Evolutionary conservation across 2,888 invertebrate species (phyloP).

Genomic region (Sminthurinus aureus): DNA sequence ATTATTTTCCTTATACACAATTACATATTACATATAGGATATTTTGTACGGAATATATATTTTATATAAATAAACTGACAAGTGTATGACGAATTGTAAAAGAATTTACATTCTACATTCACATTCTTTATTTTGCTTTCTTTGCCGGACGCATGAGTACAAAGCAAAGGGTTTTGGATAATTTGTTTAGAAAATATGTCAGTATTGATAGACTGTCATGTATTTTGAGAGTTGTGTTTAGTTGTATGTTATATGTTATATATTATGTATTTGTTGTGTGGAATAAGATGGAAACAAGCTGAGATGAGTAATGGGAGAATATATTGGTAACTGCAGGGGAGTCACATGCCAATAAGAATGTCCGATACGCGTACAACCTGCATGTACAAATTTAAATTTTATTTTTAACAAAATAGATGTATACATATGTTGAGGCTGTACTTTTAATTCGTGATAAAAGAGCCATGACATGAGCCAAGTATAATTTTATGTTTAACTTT

Average conservation of each 20-base stretch:
- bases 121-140: not conserved
- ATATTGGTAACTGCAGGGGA: slow-evolving; percentile 13
- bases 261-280: not conserved
- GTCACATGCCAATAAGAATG: not conserved
- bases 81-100: not conserved
- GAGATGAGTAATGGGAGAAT: slow-evolving; percentile 58
- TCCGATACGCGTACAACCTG: slow-evolving; percentile 50
- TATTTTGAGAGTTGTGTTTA: slow-evolving; percentile 1
- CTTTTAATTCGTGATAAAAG: no score
- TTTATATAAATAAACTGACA: no score
- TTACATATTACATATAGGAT: no score
- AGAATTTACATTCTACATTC: not conserved
- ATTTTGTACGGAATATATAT: no score
- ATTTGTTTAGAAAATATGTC: slow-evolving; percentile 25
- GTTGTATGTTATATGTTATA: not conserved
- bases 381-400: slow-evolving; percentile 52
- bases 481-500: no score
- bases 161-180: not conserved
- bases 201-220: slow-evolving; percentile 42
- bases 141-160: not conserved
- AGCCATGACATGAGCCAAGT: no score
- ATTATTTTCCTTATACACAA: no score
- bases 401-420: slow-evolving; percentile 20
- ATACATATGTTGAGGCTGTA: not conserved
- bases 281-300: slow-evolving; percentile 45